A percentile compares a stretch with the other conserved stretches of the same genome.
These are phyloP conservation scores for Meiosimyza platycephala DNA, from an alignment of 2,888 invertebrate genomes.

Conservation along the genomic window DNA sequence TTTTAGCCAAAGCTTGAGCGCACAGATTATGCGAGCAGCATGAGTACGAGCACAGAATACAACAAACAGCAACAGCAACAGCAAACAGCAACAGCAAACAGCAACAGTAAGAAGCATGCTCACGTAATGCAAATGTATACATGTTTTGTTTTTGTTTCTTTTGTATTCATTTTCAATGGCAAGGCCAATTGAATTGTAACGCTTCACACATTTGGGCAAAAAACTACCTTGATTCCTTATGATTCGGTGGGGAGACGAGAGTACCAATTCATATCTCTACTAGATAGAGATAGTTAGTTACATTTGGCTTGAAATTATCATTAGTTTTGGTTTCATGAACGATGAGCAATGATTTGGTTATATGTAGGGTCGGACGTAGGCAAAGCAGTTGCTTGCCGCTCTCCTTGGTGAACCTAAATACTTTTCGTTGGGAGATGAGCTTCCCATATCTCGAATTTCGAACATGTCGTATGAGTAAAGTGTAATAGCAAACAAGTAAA, in stretches of 20 bases:
- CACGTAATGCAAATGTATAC: no score
- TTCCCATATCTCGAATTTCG: no score
- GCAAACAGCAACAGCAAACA: background rate
- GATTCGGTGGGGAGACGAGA: background rate
- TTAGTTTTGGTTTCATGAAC: no score
- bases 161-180: conserved; percentile 31
- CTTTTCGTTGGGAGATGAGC: background rate
- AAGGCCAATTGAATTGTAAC: conserved; percentile 24
- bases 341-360: no score
- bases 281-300: no score
- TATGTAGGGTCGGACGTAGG: no score
- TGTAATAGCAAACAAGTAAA: no score
- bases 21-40: background rate
- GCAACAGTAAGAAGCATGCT: background rate
- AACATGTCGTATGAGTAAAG: no score
- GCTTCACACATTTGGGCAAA: background rate
- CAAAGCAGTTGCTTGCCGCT: no score
- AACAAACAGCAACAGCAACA: background rate
- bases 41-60: background rate
- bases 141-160: background rate
- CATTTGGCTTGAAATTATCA: no score
- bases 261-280: no score
- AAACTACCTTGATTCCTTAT: conserved; percentile 1
- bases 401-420: no score
- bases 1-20: background rate